Evolutionary conservation across 2,113 vertebrate species (phyloP).

Genomic region (Carassius gibelio): DNA sequence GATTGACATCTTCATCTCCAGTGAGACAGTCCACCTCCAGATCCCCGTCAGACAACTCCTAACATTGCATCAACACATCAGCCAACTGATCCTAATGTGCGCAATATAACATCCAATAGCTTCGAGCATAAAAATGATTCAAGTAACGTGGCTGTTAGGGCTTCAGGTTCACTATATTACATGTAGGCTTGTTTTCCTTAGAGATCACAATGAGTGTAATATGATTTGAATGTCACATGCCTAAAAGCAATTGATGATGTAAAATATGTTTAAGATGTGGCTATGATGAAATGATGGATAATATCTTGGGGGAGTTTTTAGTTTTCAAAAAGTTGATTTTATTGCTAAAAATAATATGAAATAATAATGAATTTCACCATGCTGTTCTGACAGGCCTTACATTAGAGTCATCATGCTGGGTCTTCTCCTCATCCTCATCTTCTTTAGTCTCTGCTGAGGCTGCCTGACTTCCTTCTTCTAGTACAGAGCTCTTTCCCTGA

Average conservation of each 20-base stretch:
- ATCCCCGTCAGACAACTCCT: constrained; percentile 94
- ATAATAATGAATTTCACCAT: background rate
- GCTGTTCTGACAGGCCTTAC: constrained; percentile 72
- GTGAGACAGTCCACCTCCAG: constrained; percentile 91
- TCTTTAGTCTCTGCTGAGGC: constrained; percentile 76
- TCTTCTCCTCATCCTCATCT: constrained; percentile 83
- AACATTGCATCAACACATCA: constrained; percentile 51
- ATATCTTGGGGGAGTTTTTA: background rate
- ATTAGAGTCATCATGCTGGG: constrained; percentile 89
- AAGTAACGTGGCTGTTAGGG: background rate
- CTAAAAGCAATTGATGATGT: constrained; percentile 12
- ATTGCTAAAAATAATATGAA: background rate
- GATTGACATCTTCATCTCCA: constrained; percentile 93
- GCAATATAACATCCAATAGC: background rate
- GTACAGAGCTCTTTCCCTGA: constrained; percentile 69
- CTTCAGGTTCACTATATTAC: background rate
- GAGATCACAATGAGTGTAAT: background rate
- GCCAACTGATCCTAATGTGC: background rate
- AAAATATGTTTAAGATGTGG: background rate
- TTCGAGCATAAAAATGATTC: background rate
- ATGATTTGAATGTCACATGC: background rate
- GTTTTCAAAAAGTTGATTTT: background rate
- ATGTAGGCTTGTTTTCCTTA: constrained; percentile 3
- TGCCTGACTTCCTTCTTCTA: constrained; percentile 64
- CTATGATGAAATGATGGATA: constrained; percentile 6